Evolutionary conservation across 2,113 vertebrate species (phyloP).

Genomic region (Phalacrocorax brasilianus): DNA sequence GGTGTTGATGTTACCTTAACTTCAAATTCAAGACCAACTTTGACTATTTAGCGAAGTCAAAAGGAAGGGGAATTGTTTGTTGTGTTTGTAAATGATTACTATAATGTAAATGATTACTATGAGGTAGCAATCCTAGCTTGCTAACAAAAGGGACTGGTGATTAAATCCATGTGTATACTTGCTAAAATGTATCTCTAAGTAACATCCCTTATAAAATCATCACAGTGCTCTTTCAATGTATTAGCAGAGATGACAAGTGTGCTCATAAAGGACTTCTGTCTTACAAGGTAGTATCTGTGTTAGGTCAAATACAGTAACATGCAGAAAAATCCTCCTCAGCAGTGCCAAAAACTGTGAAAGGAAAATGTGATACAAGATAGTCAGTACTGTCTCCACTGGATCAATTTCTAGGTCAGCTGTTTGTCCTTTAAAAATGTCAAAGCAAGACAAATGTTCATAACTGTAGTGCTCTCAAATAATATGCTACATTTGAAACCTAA

Average conservation of each 20-base stretch:
- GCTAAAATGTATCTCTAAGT: conserved; percentile 2
- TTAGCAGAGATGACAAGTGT: conserved; percentile 35
- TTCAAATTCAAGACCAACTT: not conserved
- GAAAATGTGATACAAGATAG: conserved; percentile 46
- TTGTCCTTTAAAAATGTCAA: conserved; percentile 57
- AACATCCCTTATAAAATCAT: not conserved
- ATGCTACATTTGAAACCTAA: not conserved
- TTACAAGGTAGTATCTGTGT: conserved; percentile 24
- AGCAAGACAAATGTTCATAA: conserved; percentile 30
- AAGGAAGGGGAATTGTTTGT: not conserved
- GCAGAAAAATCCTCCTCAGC: conserved; percentile 21
- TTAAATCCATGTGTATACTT: not conserved
- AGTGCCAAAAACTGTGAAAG: not conserved
- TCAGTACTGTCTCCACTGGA: not conserved
- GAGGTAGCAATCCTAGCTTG: not conserved
- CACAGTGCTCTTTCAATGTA: not conserved
- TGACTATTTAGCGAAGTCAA: not conserved
- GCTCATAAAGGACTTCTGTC: conserved; percentile 42
- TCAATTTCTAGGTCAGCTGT: conserved; percentile 54
- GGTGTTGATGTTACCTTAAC: not conserved
- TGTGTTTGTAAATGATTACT: not conserved
- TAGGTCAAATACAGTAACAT: conserved; percentile 39
- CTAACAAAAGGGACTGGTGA: not conserved
- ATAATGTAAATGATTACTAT: not conserved
- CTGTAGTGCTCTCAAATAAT: not conserved